Conservation (phyloP, 2,888 invertebrate genomes). For the Blastobasis adustella region DNA sequence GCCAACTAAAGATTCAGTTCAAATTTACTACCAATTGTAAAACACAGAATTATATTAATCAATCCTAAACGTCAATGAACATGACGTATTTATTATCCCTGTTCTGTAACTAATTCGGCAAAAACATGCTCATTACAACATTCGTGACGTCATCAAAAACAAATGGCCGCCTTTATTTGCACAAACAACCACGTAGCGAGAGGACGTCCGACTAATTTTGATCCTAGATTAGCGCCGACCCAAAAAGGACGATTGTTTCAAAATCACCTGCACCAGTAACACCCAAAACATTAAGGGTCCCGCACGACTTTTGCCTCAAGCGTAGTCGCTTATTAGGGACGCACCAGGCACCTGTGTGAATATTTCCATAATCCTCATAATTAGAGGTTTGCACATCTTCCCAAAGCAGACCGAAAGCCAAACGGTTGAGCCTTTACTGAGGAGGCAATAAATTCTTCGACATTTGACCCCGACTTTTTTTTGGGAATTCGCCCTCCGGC, state of each 20-base stretch:
- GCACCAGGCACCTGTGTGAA: conserved; percentile 71
- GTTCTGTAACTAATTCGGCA: too few relatives aligned
- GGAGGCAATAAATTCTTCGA: conserved; percentile 73
- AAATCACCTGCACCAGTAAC: conserved; percentile 61
- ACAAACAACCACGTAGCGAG: too few relatives aligned
- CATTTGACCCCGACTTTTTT: conserved; percentile 68
- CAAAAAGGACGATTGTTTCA: conserved; percentile 39
- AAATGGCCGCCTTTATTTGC: too few relatives aligned
- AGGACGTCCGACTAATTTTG: conserved; percentile 12
- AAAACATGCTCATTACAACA: too few relatives aligned
- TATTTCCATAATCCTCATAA: conserved; percentile 72
- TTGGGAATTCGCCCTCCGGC: conserved; percentile 65
- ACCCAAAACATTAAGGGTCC: conserved; percentile 63
- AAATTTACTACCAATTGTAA: too few relatives aligned
- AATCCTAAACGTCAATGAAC: too few relatives aligned
- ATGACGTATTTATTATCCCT: too few relatives aligned
- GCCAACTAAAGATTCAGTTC: too few relatives aligned
- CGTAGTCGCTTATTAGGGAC: conserved; percentile 69
- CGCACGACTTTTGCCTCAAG: conserved; percentile 66
- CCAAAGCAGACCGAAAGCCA: conserved; percentile 59
- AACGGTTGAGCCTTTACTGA: conserved; percentile 63
- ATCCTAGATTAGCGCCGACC: conserved; percentile 52
- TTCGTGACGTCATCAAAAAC: too few relatives aligned
- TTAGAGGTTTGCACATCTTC: conserved; percentile 72
- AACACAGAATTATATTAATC: too few relatives aligned